Base-by-base conservation (phyloP, 2,888 invertebrate species). In the Anarsia innoxiella region DNA sequence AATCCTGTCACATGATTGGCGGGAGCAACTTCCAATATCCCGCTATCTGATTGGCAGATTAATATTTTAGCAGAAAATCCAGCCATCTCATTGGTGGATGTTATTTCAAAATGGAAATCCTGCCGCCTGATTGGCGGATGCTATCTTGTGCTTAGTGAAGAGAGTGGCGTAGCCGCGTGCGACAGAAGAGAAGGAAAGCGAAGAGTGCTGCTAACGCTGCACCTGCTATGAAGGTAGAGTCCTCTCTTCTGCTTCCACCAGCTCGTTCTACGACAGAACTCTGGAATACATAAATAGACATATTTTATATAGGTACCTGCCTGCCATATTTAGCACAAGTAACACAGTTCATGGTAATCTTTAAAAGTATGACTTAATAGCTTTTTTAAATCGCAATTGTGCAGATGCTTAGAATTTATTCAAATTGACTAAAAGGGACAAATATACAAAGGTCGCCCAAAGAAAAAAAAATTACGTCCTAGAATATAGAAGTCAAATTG, bases 201-300 rank as follows among this genome's bases (percentile, higher is more conserved):
- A 84, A 51, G 12, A 84, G 43, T 0, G 80, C 83, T 0, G 83
- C 84, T 2, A 83, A 48, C 1, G 83, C 83, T 13, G 84, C 84
- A 0, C 84, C 83, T 1, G 83, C 82, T 0, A 84, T 54, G 6
- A 83, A 54, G 1, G 82, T 66, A 2, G 68, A 67, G 6, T 84
- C 84, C 12, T 83, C 83, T 38, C 82, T 66, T 0, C 83, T 59
- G 0, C 63, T 49, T 0, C 80, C 82, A 0, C 78, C 75, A 0
- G 79, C 75, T 13, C 75, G 60, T 30, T 84, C 83, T 14, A 83
- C 75, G 2, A 83, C 82, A n/a, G 68, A 61, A 44, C 83, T 83
- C 83, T 84, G 59, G 9, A 71, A 70, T n/a, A n/a, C n/a, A n/a
- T n/a, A n/a, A n/a, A n/a, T n/a, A n/a, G n/a, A n/a, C n/a, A n/a